Conservation (phyloP, 64 coral and sea anemone species). For the Actinia equina region DNA sequence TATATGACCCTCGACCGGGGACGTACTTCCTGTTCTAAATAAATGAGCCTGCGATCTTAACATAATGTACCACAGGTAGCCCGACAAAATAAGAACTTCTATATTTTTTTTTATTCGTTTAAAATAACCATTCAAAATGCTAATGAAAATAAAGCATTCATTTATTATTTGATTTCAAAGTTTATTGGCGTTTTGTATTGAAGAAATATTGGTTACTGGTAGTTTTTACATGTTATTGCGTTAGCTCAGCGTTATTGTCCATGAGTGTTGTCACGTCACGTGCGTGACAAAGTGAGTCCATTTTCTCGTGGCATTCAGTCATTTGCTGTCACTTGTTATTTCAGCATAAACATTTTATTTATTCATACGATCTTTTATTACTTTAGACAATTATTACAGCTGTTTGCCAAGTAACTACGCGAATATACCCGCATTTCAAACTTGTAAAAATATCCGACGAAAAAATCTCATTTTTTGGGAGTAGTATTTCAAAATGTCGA, state of each 20-base stretch:
- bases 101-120: not conserved
- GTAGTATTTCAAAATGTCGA: not conserved
- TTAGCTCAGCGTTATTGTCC: not conserved
- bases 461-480: not conserved
- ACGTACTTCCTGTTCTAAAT: not conserved
- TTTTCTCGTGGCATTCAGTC: slow-evolving; percentile 50
- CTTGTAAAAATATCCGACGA: not conserved
- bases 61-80: not conserved
- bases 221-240: not conserved
- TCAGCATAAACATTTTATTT: slow-evolving; percentile 47
- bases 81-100: not conserved
- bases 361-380: slow-evolving; percentile 46
- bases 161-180: too few relatives aligned
- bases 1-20: too few relatives aligned
- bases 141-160: too few relatives aligned
- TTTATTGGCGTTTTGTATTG: too few relatives aligned
- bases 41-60: not conserved
- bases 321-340: slow-evolving; percentile 43
- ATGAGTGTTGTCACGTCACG: not conserved
- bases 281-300: not conserved
- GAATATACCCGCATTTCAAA: not conserved
- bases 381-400: not conserved
- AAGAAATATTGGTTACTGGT: too few relatives aligned
- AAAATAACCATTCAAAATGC: too few relatives aligned
- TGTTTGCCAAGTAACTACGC: not conserved